phyloP scores from a whole-genome alignment of 2,113 vertebrate species.

The Seriola aureovittata region DNA sequence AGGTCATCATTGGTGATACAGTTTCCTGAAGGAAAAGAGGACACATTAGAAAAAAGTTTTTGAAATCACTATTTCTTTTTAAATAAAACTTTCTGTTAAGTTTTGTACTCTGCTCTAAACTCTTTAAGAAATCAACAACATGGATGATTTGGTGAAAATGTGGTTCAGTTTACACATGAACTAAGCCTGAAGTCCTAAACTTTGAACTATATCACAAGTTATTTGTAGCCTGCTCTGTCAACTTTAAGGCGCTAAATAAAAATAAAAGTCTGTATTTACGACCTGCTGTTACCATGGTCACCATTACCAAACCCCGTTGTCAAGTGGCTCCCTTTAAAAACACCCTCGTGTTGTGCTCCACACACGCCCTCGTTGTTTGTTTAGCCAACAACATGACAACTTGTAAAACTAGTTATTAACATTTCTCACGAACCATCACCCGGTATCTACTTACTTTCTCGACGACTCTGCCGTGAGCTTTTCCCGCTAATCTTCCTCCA shows the following conservation, averaged over 20 bases:
- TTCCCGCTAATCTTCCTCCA: constrained; percentile 57
- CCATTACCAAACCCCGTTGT: not conserved
- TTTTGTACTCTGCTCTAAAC: not conserved
- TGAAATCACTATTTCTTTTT: too few relatives aligned
- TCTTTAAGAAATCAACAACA: not conserved
- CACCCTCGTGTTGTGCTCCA: not conserved
- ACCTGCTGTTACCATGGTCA: not conserved
- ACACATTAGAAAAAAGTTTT: not conserved
- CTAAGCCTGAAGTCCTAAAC: not conserved
- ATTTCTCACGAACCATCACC: not conserved
- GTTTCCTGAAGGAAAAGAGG: constrained; percentile 50
- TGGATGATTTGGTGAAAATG: not conserved
- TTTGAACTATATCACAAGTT: not conserved
- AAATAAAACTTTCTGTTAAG: not conserved
- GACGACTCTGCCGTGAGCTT: not conserved
- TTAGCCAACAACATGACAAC: too few relatives aligned
- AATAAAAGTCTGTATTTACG: not conserved
- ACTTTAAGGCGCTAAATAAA: not conserved
- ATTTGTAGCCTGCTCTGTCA: not conserved
- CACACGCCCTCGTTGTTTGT: not conserved
- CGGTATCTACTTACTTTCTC: constrained; percentile 46
- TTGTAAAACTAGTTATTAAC: not conserved
- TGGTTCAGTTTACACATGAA: not conserved
- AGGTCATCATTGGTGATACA: constrained; percentile 72
- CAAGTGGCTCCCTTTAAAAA: not conserved